phyloP scores from a whole-genome alignment of 2,797 vertebrate species.

The Columba guinea region DNA sequence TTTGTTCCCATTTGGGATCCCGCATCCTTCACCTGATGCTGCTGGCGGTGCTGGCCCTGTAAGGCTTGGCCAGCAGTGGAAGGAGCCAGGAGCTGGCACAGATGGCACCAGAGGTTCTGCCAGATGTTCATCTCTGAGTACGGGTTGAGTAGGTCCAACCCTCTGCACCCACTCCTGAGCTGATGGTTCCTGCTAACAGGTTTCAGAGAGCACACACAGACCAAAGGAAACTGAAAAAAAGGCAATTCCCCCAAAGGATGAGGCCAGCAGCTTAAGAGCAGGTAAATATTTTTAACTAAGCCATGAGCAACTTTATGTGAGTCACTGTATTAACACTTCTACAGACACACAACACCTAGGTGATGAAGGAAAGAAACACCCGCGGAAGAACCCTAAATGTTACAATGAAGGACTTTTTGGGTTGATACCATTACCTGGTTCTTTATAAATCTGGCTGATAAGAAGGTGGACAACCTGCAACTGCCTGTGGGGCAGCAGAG shows the following conservation, averaged over 20 bases:
- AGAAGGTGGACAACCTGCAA: neutral
- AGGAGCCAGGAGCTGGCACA: neutral
- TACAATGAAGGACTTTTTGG: neutral
- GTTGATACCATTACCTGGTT: neutral
- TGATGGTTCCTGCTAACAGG: neutral
- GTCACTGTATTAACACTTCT: neutral
- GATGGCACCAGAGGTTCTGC: neutral
- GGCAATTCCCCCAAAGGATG: neutral
- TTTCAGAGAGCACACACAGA: neutral
- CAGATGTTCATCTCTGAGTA: neutral
- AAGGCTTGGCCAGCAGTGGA: neutral
- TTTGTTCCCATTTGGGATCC: neutral
- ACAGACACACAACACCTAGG: neutral
- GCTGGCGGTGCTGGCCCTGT: fast-evolving
- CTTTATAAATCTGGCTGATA: neutral
- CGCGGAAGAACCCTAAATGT: neutral
- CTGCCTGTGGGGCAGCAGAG: neutral
- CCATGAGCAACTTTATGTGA: neutral
- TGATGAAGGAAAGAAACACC: neutral
- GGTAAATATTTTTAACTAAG: neutral
- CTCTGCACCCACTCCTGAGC: neutral
- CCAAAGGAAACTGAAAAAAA: neutral
- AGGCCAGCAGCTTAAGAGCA: neutral
- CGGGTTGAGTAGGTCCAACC: neutral
- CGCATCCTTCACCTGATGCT: neutral